These are phyloP conservation scores for Lutra lutra DNA, from an alignment of 2,797 vertebrate genomes.

Conservation along the genomic window DNA sequence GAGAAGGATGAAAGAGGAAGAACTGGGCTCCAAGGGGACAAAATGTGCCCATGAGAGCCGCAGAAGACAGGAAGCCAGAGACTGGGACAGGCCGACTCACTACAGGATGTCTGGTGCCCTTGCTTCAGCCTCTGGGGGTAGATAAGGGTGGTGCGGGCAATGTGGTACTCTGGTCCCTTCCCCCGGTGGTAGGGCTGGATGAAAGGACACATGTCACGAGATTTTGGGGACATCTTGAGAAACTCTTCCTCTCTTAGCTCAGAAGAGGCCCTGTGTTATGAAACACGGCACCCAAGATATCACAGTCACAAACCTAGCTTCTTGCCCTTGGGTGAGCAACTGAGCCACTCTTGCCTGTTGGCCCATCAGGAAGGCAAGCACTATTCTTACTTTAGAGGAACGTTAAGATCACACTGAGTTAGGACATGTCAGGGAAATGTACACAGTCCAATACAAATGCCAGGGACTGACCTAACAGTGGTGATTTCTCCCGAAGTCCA, in stretches of 20 bases:
- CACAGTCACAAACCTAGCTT: background rate
- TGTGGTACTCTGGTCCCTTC: background rate
- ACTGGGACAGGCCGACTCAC: background rate
- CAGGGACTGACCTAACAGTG: background rate
- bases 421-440: background rate
- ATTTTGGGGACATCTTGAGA: slow-evolving; percentile 42
- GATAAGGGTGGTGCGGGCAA: background rate
- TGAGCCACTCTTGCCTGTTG: background rate
- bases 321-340: background rate
- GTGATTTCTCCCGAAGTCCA: background rate
- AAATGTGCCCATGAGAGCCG: slow-evolving; percentile 54
- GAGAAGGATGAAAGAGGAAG: slow-evolving; percentile 68
- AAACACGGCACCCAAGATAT: background rate
- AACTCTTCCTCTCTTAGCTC: slow-evolving; percentile 20
- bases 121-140: background rate
- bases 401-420: background rate
- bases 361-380: background rate
- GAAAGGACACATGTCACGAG: background rate
- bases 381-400: background rate
- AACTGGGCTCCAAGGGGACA: slow-evolving; percentile 52
- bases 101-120: slow-evolving; percentile 37
- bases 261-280: background rate
- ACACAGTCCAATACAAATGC: background rate
- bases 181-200: background rate
- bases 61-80: slow-evolving; percentile 65